A percentile compares a stretch with the other conserved stretches of the same genome.
phyloP scores from a whole-genome alignment of 1,140 invertebrate species.

The Cydia strobilella region DNA sequence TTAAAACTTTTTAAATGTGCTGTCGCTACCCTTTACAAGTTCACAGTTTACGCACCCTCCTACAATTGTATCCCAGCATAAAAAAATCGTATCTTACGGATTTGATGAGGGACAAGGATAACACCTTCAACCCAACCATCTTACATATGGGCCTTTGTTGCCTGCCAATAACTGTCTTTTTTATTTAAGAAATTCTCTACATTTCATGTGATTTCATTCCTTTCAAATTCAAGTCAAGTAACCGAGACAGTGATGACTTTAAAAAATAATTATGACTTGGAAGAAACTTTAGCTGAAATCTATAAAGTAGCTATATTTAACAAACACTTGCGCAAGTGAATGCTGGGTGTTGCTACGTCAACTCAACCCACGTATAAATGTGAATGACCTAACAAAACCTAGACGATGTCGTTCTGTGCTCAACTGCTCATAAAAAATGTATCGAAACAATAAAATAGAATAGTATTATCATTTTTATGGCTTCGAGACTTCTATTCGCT shows the following conservation, averaged over 20 bases:
- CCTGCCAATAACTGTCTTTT: too few relatives aligned
- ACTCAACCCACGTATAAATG: slow-evolving; percentile 9
- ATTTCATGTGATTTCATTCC: too few relatives aligned
- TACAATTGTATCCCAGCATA: neutral
- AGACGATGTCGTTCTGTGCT: neutral
- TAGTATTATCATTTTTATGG: neutral
- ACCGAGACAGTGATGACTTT: neutral
- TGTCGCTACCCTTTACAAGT: too few relatives aligned
- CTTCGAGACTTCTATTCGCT: slow-evolving; percentile 3
- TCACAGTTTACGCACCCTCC: too few relatives aligned
- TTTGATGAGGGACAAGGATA: too few relatives aligned
- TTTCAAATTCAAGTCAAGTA: too few relatives aligned
- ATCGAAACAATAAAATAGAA: slow-evolving; percentile 16
- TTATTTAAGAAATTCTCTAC: too few relatives aligned
- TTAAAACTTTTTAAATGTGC: too few relatives aligned
- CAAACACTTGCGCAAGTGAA: slow-evolving; percentile 6
- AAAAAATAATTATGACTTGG: neutral
- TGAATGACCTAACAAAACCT: slow-evolving; percentile 21
- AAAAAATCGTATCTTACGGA: neutral
- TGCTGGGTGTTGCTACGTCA: slow-evolving; percentile 9
- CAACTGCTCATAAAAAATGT: neutral
- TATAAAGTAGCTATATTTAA: neutral
- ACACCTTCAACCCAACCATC: too few relatives aligned
- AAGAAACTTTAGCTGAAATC: neutral
- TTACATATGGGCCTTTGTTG: too few relatives aligned